Conservation (phyloP, 2,797 vertebrate genomes). For the Arnoldichthys spilopterus region DNA sequence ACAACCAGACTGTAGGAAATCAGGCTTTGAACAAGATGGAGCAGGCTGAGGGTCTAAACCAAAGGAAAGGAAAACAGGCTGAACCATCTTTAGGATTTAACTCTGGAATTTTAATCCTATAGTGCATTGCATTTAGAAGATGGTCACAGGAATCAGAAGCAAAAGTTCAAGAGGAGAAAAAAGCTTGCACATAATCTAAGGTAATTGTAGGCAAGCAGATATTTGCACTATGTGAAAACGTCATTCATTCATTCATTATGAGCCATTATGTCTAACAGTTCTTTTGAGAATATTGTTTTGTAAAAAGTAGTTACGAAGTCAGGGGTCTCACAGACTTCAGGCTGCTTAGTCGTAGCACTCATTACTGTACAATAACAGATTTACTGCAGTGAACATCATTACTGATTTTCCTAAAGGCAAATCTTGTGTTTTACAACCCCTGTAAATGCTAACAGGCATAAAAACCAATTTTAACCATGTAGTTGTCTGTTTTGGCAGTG, state of each 20-base stretch:
- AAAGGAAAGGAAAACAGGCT: constrained; percentile 63
- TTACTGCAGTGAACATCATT: too few relatives aligned
- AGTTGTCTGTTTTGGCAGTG: too few relatives aligned
- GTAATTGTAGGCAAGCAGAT: constrained; percentile 32
- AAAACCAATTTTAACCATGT: neutral
- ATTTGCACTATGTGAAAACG: neutral
- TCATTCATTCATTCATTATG: too few relatives aligned
- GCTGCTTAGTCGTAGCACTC: neutral
- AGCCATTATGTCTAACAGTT: too few relatives aligned
- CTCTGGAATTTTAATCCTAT: constrained; percentile 79
- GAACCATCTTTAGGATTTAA: constrained; percentile 66
- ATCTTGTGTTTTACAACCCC: too few relatives aligned
- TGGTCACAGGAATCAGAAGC: constrained; percentile 60
- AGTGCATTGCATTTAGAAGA: constrained; percentile 78
- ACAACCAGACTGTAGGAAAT: constrained; percentile 62
- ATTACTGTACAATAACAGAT: too few relatives aligned
- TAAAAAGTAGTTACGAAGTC: neutral
- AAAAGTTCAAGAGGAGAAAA: constrained; percentile 50
- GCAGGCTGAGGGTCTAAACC: constrained; percentile 59
- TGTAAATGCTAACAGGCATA: neutral
- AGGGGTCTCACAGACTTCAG: neutral
- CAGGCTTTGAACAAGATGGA: constrained; percentile 65
- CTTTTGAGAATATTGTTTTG: neutral
- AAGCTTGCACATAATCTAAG: constrained; percentile 38
- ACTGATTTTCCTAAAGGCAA: too few relatives aligned